Evolutionary conservation across 1,140 invertebrate species (phyloP).

Genomic region (Heliconius himera): DNA sequence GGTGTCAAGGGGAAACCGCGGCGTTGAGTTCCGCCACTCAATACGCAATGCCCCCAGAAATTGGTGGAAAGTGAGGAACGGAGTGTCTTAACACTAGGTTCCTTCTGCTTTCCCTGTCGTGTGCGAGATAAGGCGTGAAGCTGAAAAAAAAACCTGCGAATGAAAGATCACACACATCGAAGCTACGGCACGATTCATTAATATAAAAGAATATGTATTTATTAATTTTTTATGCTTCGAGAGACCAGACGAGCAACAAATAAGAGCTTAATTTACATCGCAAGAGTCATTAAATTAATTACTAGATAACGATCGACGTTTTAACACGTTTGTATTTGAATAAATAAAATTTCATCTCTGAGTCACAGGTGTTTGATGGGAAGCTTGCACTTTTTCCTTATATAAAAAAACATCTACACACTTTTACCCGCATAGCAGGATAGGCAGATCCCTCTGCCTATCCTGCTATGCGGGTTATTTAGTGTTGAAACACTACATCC

Average conservation of each 20-base stretch:
- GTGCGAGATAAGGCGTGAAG: no score
- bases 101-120: no score
- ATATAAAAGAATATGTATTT: not conserved
- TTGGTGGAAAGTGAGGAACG: no score
- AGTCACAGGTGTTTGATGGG: not conserved
- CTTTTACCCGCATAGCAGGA: not conserved
- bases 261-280: not conserved
- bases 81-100: no score
- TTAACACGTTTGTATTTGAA: not conserved
- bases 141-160: no score
- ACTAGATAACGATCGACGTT: not conserved
- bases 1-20: no score
- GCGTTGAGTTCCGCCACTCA: no score
- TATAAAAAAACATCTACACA: no score
- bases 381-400: not conserved
- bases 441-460: no score
- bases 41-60: no score
- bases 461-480: no score
- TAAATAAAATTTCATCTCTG: constrained; percentile 8
- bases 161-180: not conserved
- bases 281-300: not conserved
- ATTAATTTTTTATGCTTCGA: not conserved
- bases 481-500: not conserved
- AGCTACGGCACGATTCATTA: not conserved
- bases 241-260: not conserved